Base-by-base conservation (phyloP, 2,888 invertebrate species). In the Sisyra terminalis region DNA sequence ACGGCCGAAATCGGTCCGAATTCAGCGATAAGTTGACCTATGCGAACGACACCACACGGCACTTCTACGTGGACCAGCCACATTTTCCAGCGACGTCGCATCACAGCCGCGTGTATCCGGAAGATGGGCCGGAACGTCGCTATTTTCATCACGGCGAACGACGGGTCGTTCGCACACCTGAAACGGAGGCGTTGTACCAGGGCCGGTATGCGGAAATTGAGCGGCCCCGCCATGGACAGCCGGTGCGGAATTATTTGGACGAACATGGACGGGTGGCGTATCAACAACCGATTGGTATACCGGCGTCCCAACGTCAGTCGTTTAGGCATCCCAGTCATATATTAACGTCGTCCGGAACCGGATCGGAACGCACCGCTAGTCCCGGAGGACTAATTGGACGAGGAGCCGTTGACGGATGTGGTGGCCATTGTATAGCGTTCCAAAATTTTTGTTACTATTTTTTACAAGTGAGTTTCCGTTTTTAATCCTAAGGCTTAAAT, bases 381-480 rank as follows among this genome's bases (percentile, higher is more conserved):
- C 57, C 61, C 14, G 53, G 56, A 48, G 58, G 60, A 50, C 57
- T 62, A 11, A 57, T 60, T 15, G 61, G 60, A 46, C 69, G 69
- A 54, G 67, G 66, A 44, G 69, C 72, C 37, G 71, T 75, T 46
- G 72, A 75, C 47, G 76, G 76, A 16, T 78, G 78, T 57, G 77
- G 77, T 9, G 78, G 78, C 3, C 75, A 75, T 55, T 78, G 78
- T 50, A 73, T 75, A 48, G 75, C 73, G 48, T 75, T 75, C 64
- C 77, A 78, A 65, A 76, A 75, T 65, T 73, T 77, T 51, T 78
- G 76, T 62, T 77, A 77, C 59, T 75, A 76, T 58, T 73, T 76
- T 53, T 64, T 78, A 53, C 75, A 76, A 69, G 76, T 76, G 54
- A 50, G 49, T 48, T 31, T 16, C n/a, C n/a, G n/a, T n/a, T n/a